phyloP scores from a whole-genome alignment of 2,888 invertebrate genomes.

The Cinara cedri region DNA sequence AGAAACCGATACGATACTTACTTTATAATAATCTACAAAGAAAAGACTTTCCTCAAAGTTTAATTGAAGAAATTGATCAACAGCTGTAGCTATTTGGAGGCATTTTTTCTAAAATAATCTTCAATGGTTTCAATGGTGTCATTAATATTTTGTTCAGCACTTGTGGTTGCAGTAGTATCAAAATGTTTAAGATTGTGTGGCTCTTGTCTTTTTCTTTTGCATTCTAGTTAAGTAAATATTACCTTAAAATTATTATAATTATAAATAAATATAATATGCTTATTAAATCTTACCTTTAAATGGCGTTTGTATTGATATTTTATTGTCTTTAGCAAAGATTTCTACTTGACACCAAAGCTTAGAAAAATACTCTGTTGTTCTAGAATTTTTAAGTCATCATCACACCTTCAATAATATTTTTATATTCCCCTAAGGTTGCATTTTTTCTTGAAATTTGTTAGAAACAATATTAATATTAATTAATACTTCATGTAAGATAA shows the following conservation, averaged over 20 bases:
- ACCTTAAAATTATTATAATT: background rate
- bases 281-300: background rate
- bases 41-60: too few species aligned
- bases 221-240: constrained; percentile 1
- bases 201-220: background rate
- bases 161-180: too few species aligned
- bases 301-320: background rate
- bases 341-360: too few species aligned
- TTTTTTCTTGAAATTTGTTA: background rate
- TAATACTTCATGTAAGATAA: too few species aligned
- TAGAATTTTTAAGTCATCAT: background rate
- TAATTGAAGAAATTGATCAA: too few species aligned
- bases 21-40: too few species aligned
- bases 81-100: too few species aligned
- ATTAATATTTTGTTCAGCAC: too few species aligned
- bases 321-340: background rate
- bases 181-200: background rate
- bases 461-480: background rate
- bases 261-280: background rate
- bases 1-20: too few species aligned
- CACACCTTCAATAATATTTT: background rate
- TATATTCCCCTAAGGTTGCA: background rate
- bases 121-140: too few species aligned
- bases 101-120: too few species aligned
- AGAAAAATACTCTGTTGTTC: background rate